These are phyloP conservation scores for Enteromius anoplus DNA, from an alignment of 2,797 vertebrate species.

Conservation along the genomic window DNA sequence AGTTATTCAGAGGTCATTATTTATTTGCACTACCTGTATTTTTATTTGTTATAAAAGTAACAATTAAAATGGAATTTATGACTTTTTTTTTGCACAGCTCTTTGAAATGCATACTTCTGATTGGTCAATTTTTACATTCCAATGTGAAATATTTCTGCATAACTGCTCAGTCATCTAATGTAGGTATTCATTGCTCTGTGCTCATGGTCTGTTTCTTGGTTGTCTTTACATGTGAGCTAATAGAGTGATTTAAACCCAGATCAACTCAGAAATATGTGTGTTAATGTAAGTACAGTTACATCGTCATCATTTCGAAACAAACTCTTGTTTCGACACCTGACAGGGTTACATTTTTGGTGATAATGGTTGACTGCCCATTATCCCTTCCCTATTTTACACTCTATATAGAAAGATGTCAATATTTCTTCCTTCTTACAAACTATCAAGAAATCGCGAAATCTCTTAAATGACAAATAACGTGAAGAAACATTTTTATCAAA, in stretches of 20 bases:
- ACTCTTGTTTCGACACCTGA: not conserved
- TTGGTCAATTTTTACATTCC: conserved; percentile 1
- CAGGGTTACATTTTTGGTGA: not conserved
- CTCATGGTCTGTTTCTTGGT: conserved; percentile 8
- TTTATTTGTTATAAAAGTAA: not conserved
- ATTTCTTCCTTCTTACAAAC: conserved; percentile 1
- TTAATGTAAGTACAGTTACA: not conserved
- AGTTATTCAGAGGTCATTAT: not conserved
- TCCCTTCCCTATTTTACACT: not conserved
- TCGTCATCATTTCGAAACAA: not conserved
- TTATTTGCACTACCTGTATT: conserved; percentile 10
- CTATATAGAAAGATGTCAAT: conserved; percentile 8
- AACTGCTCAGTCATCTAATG: not conserved
- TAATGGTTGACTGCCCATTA: not conserved
- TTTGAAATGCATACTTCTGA: conserved; percentile 1
- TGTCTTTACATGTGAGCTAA: not conserved
- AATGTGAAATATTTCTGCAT: conserved; percentile 4
- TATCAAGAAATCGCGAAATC: conserved; percentile 16
- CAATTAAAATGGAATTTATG: not conserved
- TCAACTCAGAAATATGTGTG: not conserved
- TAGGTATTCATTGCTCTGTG: not conserved
- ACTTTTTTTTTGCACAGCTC: not conserved
- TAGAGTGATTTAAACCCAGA: not conserved
- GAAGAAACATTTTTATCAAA: conserved; percentile 3
- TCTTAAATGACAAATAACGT: not conserved